Percentiles rank a stretch among this genome's conserved stretches.
Conservation (phyloP, 53 echinoderm and acorn worm species). For the Pentamera pediparva region DNA sequence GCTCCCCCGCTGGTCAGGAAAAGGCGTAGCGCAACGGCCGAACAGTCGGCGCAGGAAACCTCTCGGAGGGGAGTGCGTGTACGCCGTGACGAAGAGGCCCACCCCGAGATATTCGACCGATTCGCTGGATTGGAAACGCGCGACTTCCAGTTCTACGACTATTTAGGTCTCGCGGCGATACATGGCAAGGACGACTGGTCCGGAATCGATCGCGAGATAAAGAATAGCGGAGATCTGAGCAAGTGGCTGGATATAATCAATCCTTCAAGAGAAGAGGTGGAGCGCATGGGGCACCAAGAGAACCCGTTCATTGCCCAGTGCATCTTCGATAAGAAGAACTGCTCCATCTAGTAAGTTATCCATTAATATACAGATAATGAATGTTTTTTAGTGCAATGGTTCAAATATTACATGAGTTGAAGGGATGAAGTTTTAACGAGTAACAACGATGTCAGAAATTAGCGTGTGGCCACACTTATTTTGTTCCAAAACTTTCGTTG, state of each 20-base stretch:
- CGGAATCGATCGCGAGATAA: conserved; percentile 55
- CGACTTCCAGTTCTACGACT: conserved; percentile 33
- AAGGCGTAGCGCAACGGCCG: neutral
- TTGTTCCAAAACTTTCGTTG: no score
- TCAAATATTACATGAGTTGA: no score
- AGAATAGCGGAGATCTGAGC: conserved; percentile 57
- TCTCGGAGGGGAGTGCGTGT: neutral
- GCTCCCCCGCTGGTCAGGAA: no score
- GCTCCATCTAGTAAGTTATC: conserved; percentile 70
- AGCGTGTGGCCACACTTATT: no score
- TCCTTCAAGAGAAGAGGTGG: conserved; percentile 64
- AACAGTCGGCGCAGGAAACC: neutral
- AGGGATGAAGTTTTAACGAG: no score
- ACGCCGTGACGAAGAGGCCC: no score
- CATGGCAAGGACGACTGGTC: conserved; percentile 54
- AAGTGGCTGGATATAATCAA: conserved; percentile 60
- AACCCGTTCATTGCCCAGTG: conserved; percentile 70
- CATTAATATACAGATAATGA: no score
- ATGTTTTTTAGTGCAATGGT: no score
- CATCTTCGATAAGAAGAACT: conserved; percentile 62
- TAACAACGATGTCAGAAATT: no score
- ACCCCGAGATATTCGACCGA: no score
- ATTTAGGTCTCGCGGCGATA: conserved; percentile 44
- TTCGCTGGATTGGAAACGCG: no score
- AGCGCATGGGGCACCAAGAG: conserved; percentile 70